Evolutionary conservation across 2,888 invertebrate species (phyloP), one percentile per base, ranked within the genome.

Genomic region (Drymonia ruficornis): DNA sequence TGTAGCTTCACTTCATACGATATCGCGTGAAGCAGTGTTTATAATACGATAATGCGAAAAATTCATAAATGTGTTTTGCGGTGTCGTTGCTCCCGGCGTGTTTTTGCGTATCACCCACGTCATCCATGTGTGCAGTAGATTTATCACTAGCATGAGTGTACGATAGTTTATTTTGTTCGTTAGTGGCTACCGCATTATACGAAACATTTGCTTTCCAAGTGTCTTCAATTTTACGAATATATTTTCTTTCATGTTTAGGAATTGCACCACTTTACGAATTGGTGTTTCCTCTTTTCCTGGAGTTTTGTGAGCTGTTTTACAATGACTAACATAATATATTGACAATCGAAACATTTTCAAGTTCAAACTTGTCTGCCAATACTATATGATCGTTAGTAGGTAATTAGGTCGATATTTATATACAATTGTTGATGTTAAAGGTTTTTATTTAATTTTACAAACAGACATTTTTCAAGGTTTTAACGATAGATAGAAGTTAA

Each of bases 21-120:
- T 77, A 80, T 79, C 73, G 76, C 72, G 66, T 67, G 68, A 63
- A 72, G 57, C 68, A 63, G 70, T 74, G 70, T 70, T 72, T 78
- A 78, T 77, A 74, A 74, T 81, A 76, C 69, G 81, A 83, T 84
- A 83, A 83, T 80, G 74, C 74, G 78, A 80, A 84, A 85, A 78
- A 71, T 49, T 71, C 64, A 68, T 63, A 71, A 64, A 81, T 78
- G 75, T 78, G 63, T 73, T 74, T 66, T 72, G 62, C 63, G 55
- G 71, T 81, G 84, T 84, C 84, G 75, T 77, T 83, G 84, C 77
- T 76, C 84, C 73, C 71, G 59, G 53, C 56, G 56, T 72, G 67
- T 72, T 71, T 73, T 76, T 72, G 68, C 73, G 72, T 78, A 63
- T 57, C 58, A 64, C 60, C 60, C 55, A 67, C 76, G 72, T 73